Base-by-base conservation (phyloP, 2,888 invertebrate genomes). In the Andrena haemorrhoa region DNA sequence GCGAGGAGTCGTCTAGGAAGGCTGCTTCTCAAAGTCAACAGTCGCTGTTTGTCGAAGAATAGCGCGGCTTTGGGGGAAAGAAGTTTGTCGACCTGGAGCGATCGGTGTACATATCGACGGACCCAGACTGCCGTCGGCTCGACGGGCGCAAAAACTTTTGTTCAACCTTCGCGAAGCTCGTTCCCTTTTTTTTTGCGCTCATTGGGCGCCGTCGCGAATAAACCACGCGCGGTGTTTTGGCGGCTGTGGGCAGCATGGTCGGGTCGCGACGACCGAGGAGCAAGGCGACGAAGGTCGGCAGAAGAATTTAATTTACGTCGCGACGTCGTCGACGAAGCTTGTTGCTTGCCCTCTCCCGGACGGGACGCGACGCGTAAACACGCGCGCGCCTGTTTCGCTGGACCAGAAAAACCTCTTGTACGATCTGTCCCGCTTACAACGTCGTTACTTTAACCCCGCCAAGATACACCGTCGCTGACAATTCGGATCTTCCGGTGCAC, bases 221-320 rank as follows among this genome's bases (percentile, higher is more conserved):
- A 64, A 60, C 31, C 41, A 41, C 70, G 35, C 16, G 56, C 70
- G 61, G 56, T 79, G 75, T 83, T 83, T 72, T 75, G 74, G 58
- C 83, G 75, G 49, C 71, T 53, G 23, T n/a, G 53, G 41, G 56
- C 49, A 47, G n/a, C 71, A 12, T 49, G 51, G 26, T 29, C 66
- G 41, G 8, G 73, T 41, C 64, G 47, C 61, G 35, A 58, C 58
- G 60, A 47, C 58, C 69, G 65, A 41, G 41, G 74, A 70, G 65
- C 64, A 75, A 82, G 58, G 73, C 75, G 63, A 71, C 64, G 60
- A 84, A 66, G 69, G 56, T 73, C 75, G 53, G 61, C 76, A 63
- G 78, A 82, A 82, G 74, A 85, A 82, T 85, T 82, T 76, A 85
- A 85, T 85, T 85, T 85, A 82, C 79, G 71, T 79, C 63, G 61